A percentile compares a stretch with the other conserved stretches of the same genome.
These are phyloP conservation scores for Pempheris klunzingeri DNA, from an alignment of 2,797 vertebrate species.

Conservation along the genomic window DNA sequence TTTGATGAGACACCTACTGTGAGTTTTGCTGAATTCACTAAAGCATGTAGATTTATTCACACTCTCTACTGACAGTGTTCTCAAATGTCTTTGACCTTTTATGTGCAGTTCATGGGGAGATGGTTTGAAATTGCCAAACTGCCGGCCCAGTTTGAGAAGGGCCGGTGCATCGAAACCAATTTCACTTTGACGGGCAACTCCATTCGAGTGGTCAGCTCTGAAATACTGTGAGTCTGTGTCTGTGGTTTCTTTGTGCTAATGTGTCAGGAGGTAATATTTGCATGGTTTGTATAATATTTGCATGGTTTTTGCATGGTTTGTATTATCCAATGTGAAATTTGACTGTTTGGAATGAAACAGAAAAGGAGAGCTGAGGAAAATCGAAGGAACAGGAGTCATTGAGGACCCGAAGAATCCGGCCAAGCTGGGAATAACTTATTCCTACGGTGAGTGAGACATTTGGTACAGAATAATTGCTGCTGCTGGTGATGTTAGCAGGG, in stretches of 20 bases:
- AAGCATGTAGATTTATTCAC: constrained; percentile 62
- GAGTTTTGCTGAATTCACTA: constrained; percentile 18
- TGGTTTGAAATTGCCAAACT: constrained; percentile 96
- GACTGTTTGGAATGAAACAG: constrained; percentile 73
- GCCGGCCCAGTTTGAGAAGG: constrained; percentile 91
- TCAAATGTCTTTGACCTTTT: constrained; percentile 42
- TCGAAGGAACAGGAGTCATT: constrained; percentile 87
- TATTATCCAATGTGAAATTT: constrained; percentile 42
- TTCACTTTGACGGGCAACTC: constrained; percentile 88
- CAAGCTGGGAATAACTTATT: constrained; percentile 91
- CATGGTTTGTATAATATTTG: constrained; percentile 9
- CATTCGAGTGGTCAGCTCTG: constrained; percentile 90
- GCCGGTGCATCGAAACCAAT: constrained; percentile 91
- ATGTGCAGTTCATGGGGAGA: constrained; percentile 90
- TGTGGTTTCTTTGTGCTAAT: constrained; percentile 37
- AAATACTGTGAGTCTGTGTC: constrained; percentile 88
- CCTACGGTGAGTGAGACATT: constrained; percentile 85
- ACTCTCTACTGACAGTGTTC: constrained; percentile 22
- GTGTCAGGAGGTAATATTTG: constrained; percentile 16
- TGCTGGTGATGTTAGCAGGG: neutral
- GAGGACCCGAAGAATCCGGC: constrained; percentile 88
- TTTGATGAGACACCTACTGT: constrained; percentile 6
- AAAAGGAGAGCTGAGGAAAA: constrained; percentile 85
- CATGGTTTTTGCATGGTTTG: constrained; percentile 5
- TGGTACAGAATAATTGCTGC: neutral